A percentile compares a stretch with the other conserved stretches of the same genome.
Evolutionary conservation across 2,113 vertebrate species (phyloP).

Genomic region (Lethenteron reissneri): DNA sequence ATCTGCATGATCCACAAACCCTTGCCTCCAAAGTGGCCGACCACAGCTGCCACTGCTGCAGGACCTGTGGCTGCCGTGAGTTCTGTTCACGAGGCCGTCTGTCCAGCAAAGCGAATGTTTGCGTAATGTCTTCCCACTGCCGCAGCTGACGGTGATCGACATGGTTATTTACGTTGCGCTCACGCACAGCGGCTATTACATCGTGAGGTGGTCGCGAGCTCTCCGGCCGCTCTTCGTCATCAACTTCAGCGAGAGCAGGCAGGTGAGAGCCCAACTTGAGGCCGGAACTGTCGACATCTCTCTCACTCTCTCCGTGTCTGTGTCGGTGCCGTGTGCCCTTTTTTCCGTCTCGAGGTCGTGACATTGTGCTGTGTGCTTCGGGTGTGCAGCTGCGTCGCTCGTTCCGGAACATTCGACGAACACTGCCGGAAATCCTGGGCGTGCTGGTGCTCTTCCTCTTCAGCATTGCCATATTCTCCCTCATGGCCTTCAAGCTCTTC

Average conservation of each 20-base stretch:
- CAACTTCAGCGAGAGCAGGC: slow-evolving; percentile 65
- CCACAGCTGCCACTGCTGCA: too few relatives aligned
- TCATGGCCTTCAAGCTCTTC: slow-evolving; percentile 72
- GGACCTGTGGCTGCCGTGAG: too few relatives aligned
- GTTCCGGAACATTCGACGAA: slow-evolving; percentile 61
- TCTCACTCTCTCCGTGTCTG: too few relatives aligned
- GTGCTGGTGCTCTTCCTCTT: slow-evolving; percentile 77
- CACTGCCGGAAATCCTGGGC: slow-evolving; percentile 51
- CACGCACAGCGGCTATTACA: slow-evolving; percentile 19
- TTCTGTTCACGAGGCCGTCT: too few relatives aligned
- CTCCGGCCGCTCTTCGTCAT: slow-evolving; percentile 56
- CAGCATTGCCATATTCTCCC: slow-evolving; percentile 64
- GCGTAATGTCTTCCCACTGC: slow-evolving; percentile 6
- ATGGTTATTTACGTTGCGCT: slow-evolving; percentile 40
- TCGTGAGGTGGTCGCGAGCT: slow-evolving; percentile 53
- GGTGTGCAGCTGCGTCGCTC: slow-evolving; percentile 46
- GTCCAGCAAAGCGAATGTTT: not conserved
- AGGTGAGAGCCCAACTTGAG: slow-evolving; percentile 25
- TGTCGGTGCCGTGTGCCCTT: too few relatives aligned
- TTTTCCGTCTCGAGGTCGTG: too few relatives aligned
- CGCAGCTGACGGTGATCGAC: slow-evolving; percentile 46
- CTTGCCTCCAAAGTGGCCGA: too few relatives aligned
- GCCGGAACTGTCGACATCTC: too few relatives aligned
- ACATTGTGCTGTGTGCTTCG: not conserved
- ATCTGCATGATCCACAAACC: too few relatives aligned